Base-by-base conservation (phyloP, 2,113 vertebrate species). In the Hydrolagus affinis region DNA sequence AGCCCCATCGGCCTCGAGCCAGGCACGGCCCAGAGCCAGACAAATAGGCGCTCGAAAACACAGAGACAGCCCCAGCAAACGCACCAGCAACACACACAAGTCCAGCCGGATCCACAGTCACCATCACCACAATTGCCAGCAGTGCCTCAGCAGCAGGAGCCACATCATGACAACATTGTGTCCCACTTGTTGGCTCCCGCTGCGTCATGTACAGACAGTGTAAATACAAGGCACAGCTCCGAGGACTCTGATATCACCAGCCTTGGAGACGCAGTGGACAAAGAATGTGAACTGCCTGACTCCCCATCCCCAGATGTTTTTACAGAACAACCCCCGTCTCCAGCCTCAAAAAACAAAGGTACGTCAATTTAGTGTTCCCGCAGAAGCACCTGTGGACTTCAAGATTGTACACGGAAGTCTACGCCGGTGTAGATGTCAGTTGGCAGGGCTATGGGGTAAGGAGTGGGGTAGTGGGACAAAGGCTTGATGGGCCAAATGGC, bases 201-300 rank as follows among this genome's bases (percentile, higher is more conserved):
- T 86, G 59, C 89, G 0, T 70, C 93, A 76, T 93, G 91, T 0
- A 8, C 88, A 0, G 94, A 95, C 3, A 76, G 76, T 25, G 86
- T 87, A 87, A 92, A 89, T 87, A 89, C 89, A 25, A 91, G 94
- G 87, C 91, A 95, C 88, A 95, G 94, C 89, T 91, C 95, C 0
- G 96, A 97, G 66, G 97, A 97, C 70, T 93, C 94, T 0, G 97
- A 98, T 85, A 95, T 96, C 85, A 92, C 91, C n/a, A 95, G 91
- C 89, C 95, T 99, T 78, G 91, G 97, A 89, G 96, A 96, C 90
- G 95, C 95, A 88, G 98, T 99, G 96, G 98, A 99, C 91, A 97
- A 95, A 88, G 98, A 99, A 91, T 94, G 97, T 66, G 96, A 98
- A 86, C 94, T 96, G 86, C 96, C 95, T 6, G 95, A 96, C 85